phyloP scores from a whole-genome alignment of 2,113 vertebrate species.

The Spea bombifrons region DNA sequence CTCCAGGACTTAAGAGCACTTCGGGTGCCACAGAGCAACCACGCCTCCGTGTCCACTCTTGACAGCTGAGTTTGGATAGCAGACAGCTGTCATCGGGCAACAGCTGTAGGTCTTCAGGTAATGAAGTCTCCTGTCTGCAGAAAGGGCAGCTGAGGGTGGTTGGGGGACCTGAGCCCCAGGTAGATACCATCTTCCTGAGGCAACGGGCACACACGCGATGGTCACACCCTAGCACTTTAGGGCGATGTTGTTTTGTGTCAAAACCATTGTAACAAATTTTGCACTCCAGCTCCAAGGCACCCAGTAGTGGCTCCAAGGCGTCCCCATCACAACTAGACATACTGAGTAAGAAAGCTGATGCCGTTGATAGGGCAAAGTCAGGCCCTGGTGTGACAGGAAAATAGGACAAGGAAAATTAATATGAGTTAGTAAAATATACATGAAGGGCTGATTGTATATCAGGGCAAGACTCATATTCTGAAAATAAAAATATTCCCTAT shows the following conservation, averaged over 20 bases:
- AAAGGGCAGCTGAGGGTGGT: conserved; percentile 78
- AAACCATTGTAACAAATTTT: conserved; percentile 82
- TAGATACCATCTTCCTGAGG: conserved; percentile 75
- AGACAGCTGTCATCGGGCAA: conserved; percentile 75
- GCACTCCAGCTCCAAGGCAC: conserved; percentile 75
- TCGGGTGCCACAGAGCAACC: conserved; percentile 55
- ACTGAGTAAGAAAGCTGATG: neutral
- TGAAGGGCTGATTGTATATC: neutral
- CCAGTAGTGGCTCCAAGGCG: conserved; percentile 48
- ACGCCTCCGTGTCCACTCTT: conserved; percentile 56
- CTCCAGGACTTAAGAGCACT: conserved; percentile 73
- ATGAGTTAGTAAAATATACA: conserved; percentile 41
- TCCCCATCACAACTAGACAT: conserved; percentile 58
- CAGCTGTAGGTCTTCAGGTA: conserved; percentile 73
- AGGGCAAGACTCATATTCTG: neutral
- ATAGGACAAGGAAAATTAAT: neutral
- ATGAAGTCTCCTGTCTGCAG: conserved; percentile 75
- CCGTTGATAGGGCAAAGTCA: neutral
- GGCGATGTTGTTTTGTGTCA: conserved; percentile 67
- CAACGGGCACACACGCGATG: conserved; percentile 79
- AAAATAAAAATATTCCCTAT: no score
- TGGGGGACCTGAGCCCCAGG: conserved; percentile 61
- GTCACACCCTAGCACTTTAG: conserved; percentile 75
- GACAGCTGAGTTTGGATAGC: conserved; percentile 67
- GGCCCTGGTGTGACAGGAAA: neutral